phyloP scores from a whole-genome alignment of 2,113 vertebrate genomes.

The Semnornis frantzii region DNA sequence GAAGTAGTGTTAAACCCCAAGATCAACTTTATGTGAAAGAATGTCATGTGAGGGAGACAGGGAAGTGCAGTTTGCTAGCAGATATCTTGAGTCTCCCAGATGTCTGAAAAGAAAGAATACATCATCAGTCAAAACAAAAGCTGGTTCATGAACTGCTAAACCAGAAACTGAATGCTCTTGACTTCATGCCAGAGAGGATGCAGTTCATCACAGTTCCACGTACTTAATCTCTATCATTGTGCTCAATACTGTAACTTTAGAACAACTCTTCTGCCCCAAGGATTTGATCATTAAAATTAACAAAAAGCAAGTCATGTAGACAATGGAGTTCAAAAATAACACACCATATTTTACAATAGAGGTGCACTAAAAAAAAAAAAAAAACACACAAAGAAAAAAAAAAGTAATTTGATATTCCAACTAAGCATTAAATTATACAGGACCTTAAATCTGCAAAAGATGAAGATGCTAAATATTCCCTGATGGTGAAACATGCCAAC shows the following conservation, averaged over 20 bases:
- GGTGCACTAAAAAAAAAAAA: not conserved
- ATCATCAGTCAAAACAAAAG: conserved; percentile 57
- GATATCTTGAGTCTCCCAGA: conserved; percentile 32
- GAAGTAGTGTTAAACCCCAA: not conserved
- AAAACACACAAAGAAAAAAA: too few relatives aligned
- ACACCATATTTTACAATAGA: conserved; percentile 9
- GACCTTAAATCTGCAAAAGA: not conserved
- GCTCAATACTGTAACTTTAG: conserved; percentile 44
- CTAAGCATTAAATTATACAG: not conserved
- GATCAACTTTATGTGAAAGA: not conserved
- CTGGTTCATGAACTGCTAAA: conserved; percentile 49
- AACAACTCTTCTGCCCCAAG: conserved; percentile 36
- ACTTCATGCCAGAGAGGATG: conserved; percentile 55
- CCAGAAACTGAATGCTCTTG: conserved; percentile 51
- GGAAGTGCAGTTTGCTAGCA: not conserved
- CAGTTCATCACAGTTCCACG: conserved; percentile 57
- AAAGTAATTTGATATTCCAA: not conserved
- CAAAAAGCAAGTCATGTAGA: conserved; percentile 33
- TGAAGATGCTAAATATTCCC: not conserved
- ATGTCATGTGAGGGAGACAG: not conserved
- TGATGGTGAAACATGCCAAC: not conserved
- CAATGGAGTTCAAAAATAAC: conserved; percentile 35
- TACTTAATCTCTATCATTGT: conserved; percentile 58
- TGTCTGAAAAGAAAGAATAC: conserved; percentile 48
- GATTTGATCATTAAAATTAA: conserved; percentile 50